phyloP scores from a whole-genome alignment of 2,113 vertebrate genomes.

The Phycodurus eques region DNA sequence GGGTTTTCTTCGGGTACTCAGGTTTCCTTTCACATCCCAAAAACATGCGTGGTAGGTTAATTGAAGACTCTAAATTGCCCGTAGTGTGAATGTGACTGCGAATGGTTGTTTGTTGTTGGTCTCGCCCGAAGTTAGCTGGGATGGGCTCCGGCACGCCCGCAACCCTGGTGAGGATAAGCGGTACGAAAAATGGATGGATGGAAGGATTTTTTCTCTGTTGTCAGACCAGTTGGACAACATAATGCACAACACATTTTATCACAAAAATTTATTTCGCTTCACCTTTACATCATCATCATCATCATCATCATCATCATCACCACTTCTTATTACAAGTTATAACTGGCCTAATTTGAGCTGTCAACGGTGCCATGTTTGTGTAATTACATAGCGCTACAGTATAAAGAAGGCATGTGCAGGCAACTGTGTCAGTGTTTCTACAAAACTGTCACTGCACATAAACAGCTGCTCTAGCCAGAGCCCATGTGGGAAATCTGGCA shows the following conservation, averaged over 20 bases:
- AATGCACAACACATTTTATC: neutral
- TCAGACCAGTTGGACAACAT: neutral
- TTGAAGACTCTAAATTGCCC: no score
- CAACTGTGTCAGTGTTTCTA: conserved; percentile 18
- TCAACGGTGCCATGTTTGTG: conserved; percentile 1
- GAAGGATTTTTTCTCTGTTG: neutral
- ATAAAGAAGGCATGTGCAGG: conserved; percentile 15
- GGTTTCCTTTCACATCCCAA: no score
- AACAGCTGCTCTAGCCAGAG: conserved; percentile 14
- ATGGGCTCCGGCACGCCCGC: no score
- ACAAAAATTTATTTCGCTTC: neutral
- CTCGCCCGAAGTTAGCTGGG: no score
- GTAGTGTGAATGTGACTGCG: no score
- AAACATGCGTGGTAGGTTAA: no score
- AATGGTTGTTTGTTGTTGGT: no score
- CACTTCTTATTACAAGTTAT: neutral
- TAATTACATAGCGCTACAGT: conserved; percentile 12
- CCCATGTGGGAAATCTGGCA: conserved; percentile 35
- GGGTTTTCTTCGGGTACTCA: no score
- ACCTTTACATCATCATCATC: neutral
- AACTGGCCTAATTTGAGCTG: neutral
- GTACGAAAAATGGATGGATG: no score
- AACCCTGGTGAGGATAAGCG: no score
- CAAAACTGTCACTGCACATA: conserved; percentile 30
- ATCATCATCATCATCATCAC: neutral